phyloP scores from a whole-genome alignment of 1,140 invertebrate genomes.

The Xylocopa sonorina region DNA sequence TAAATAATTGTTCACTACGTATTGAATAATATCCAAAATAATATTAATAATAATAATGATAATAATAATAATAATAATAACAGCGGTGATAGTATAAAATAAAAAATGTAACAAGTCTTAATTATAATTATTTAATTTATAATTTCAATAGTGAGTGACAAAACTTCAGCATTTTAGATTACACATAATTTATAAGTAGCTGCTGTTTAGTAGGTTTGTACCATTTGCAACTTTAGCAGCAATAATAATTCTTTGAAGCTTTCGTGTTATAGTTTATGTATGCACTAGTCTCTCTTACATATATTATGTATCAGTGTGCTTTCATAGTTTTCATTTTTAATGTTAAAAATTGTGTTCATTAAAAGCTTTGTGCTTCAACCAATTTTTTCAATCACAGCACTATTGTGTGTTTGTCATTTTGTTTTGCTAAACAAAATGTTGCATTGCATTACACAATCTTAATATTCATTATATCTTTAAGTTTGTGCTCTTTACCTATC shows the following conservation, averaged over 20 bases:
- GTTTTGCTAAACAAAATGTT: conserved; percentile 10
- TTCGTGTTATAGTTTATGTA: conserved; percentile 21
- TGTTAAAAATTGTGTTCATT: conserved; percentile 11
- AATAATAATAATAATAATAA: background rate
- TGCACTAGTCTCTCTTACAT: conserved; percentile 4
- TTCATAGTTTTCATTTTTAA: conserved; percentile 6
- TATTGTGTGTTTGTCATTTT: conserved; percentile 16
- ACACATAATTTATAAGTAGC: conserved; percentile 6
- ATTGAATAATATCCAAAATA: background rate
- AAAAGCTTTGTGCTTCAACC: conserved; percentile 4
- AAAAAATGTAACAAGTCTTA: conserved; percentile 14
- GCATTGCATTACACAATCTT: conserved; percentile 11
- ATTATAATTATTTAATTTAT: conserved; percentile 7
- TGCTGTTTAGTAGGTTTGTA: conserved; percentile 11
- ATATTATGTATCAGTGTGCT: conserved; percentile 37
- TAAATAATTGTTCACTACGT: background rate
- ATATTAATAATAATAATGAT: background rate
- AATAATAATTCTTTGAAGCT: conserved; percentile 29
- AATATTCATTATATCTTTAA: conserved; percentile 5
- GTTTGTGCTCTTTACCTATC: background rate
- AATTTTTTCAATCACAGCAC: conserved; percentile 1
- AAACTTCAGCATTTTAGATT: conserved; percentile 16
- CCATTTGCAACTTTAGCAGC: background rate
- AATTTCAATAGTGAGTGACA: background rate
- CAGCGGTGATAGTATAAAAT: background rate